Evolutionary conservation across 64 coral and sea anemone species (phyloP).

Genomic region (Porites lutea): DNA sequence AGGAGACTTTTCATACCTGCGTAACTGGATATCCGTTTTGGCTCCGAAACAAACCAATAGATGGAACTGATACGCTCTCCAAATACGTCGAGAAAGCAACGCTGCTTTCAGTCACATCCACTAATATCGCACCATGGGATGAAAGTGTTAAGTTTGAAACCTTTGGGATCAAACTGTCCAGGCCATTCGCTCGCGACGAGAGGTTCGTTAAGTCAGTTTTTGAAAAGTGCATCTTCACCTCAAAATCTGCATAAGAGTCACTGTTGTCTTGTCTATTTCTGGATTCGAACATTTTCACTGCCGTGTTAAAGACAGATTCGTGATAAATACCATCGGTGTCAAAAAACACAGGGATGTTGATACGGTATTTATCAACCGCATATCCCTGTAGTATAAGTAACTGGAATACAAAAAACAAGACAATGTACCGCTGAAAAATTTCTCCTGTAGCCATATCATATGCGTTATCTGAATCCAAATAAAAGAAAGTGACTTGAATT

Average conservation of each 20-base stretch:
- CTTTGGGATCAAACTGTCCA: background rate
- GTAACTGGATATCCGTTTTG: slow-evolving; percentile 17
- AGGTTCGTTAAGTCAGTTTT: slow-evolving; percentile 11
- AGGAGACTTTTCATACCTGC: background rate
- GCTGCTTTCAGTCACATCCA: slow-evolving; percentile 13
- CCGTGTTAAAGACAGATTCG: slow-evolving; percentile 23
- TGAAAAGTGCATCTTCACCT: slow-evolving; percentile 11
- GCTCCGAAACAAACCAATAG: slow-evolving; percentile 25
- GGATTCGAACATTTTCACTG: background rate
- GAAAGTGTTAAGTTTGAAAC: background rate
- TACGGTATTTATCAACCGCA: slow-evolving; percentile 12
- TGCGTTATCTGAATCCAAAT: too few species aligned
- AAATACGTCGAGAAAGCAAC: background rate
- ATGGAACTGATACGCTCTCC: background rate
- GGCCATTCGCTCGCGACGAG: background rate
- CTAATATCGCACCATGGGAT: background rate
- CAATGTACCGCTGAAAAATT: background rate
- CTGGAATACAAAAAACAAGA: background rate
- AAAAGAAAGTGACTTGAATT: background rate
- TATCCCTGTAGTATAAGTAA: background rate
- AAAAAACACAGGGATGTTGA: slow-evolving; percentile 45
- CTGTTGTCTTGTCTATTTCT: background rate
- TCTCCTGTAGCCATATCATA: background rate
- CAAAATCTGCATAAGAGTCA: background rate
- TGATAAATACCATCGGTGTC: slow-evolving; percentile 23